These are phyloP conservation scores for Anabas testudineus DNA, from an alignment of 2,797 vertebrate species.

Conservation along the genomic window DNA sequence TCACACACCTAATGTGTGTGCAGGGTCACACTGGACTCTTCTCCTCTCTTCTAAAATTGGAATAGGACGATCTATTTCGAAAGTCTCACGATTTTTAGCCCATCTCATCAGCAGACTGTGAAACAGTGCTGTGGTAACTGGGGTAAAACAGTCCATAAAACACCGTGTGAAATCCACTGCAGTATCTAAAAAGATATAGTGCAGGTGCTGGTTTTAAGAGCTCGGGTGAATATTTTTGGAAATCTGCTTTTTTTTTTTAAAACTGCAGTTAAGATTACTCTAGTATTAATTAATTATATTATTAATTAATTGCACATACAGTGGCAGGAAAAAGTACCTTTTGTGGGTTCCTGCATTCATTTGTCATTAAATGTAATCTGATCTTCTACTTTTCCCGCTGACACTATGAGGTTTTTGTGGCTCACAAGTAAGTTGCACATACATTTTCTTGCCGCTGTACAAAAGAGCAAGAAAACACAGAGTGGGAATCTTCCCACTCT, in stretches of 20 bases:
- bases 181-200: neutral
- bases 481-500: constrained; percentile 51
- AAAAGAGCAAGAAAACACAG: constrained; percentile 43
- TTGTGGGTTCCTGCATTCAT: no score
- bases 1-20: constrained; percentile 53
- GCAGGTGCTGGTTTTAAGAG: neutral
- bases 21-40: constrained; percentile 46
- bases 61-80: constrained; percentile 53
- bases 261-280: no score
- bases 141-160: constrained; percentile 17
- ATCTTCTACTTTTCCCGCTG: no score
- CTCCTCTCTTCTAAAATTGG: constrained; percentile 29
- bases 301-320: no score
- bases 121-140: constrained; percentile 13
- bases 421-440: no score
- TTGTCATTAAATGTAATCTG: no score
- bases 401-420: no score
- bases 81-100: constrained; percentile 7
- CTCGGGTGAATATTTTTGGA: neutral
- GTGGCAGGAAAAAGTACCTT: no score
- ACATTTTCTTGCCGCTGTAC: no score
- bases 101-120: constrained; percentile 32
- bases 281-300: no score
- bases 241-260: neutral
- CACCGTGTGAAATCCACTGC: neutral